A percentile compares a stretch with the other conserved stretches of the same genome.
These are phyloP conservation scores for Proteles cristata DNA, from an alignment of 2,113 vertebrate species.

Conservation along the genomic window DNA sequence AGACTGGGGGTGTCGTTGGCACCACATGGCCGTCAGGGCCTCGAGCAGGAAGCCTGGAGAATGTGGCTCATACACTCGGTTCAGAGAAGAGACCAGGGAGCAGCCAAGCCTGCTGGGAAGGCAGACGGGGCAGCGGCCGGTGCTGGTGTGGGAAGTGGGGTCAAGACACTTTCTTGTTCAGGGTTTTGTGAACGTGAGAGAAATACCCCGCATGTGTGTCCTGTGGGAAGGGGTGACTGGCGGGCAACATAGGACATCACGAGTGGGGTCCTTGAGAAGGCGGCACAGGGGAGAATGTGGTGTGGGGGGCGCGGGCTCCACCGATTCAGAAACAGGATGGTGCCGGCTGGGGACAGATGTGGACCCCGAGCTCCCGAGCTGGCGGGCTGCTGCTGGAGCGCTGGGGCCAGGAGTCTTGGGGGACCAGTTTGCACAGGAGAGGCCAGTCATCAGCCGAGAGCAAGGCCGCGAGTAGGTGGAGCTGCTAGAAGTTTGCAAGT, in stretches of 20 bases:
- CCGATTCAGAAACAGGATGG: background rate
- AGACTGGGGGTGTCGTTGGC: background rate
- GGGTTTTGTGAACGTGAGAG: background rate
- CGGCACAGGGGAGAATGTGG: background rate
- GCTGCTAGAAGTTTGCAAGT: background rate
- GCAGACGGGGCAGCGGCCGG: background rate
- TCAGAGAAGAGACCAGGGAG: background rate
- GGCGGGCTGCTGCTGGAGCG: background rate
- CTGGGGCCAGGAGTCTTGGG: background rate
- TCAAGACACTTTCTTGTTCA: background rate
- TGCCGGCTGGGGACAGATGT: background rate
- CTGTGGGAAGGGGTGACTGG: background rate
- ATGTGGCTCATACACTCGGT: rapidly evolving
- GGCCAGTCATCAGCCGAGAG: background rate
- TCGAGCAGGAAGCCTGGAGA: background rate
- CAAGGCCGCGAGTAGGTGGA: background rate
- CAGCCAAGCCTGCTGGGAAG: background rate
- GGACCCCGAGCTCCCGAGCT: background rate
- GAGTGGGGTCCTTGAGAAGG: background rate
- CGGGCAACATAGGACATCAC: background rate
- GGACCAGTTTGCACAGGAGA: background rate
- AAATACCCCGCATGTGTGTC: background rate
- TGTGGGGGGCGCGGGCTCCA: background rate
- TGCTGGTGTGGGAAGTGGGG: background rate
- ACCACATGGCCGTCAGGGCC: background rate